phyloP scores from a whole-genome alignment of 2,797 vertebrate genomes.

The Halcyon leucocephala region DNA sequence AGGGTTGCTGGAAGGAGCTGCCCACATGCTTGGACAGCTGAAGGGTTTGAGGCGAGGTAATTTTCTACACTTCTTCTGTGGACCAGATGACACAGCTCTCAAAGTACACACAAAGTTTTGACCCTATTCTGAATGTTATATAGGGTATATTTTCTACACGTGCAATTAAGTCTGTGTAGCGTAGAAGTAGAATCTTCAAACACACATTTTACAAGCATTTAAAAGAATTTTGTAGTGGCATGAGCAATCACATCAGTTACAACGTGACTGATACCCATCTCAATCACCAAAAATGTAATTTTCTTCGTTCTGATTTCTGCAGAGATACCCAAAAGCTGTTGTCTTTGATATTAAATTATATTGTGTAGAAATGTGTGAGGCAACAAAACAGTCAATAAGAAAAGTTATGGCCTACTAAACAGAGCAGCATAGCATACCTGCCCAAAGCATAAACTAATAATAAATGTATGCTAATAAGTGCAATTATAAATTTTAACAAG shows the following conservation, averaged over 20 bases:
- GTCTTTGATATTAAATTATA: not conserved
- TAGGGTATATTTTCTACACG: not conserved
- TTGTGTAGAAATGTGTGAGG: not conserved
- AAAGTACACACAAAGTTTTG: not conserved
- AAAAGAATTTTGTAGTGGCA: not conserved
- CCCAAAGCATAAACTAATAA: not conserved
- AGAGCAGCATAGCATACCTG: not conserved
- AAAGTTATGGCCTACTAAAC: not conserved
- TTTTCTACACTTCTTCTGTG: not conserved
- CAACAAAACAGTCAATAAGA: not conserved
- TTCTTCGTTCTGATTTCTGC: not conserved
- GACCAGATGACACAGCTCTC: not conserved
- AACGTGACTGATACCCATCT: not conserved
- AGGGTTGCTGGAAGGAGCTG: not conserved
- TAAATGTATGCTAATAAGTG: not conserved
- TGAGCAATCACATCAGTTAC: not conserved
- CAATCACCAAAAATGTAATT: not conserved
- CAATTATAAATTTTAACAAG: not conserved
- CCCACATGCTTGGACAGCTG: not conserved
- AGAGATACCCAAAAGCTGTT: not conserved
- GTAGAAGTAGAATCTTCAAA: not conserved
- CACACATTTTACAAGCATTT: not conserved
- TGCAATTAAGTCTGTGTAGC: not conserved
- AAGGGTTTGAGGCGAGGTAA: not conserved
- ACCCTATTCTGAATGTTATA: not conserved